Conservation (phyloP, 2,888 invertebrate genomes). For the Drosophila quasianomalipes region DNA sequence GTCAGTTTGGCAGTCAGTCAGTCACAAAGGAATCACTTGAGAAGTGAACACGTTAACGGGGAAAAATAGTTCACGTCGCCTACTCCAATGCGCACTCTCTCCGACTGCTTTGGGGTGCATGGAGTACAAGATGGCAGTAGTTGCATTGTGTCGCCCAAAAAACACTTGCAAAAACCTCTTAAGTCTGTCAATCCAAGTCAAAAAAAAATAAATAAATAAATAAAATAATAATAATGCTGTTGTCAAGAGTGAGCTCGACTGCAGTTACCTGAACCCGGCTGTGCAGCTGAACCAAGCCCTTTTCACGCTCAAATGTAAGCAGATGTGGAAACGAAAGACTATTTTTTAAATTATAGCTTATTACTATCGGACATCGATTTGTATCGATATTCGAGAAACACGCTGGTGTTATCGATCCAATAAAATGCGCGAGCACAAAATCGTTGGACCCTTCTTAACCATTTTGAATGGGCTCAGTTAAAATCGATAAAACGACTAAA, state of each 20-base stretch:
- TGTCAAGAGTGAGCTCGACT: background rate
- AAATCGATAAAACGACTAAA: background rate
- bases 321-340: background rate
- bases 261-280: background rate
- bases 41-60: conserved; percentile 76
- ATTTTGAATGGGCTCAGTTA: background rate
- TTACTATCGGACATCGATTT: background rate
- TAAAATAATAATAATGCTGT: background rate
- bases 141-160: conserved; percentile 71
- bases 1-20: conserved; percentile 48
- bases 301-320: background rate
- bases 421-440: background rate
- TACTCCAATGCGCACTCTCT: conserved; percentile 56
- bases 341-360: background rate
- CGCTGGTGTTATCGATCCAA: background rate
- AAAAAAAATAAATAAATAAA: background rate
- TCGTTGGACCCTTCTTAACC: background rate
- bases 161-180: conserved; percentile 71
- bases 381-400: background rate
- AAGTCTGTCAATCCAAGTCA: conserved; percentile 67
- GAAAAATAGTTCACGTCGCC: conserved; percentile 76
- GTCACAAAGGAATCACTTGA: conserved; percentile 74
- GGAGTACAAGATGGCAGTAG: conserved; percentile 31
- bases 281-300: background rate
- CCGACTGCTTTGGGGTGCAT: conserved; percentile 19